phyloP scores from a whole-genome alignment of 2,888 invertebrate genomes.

The Metellina segmentata region DNA sequence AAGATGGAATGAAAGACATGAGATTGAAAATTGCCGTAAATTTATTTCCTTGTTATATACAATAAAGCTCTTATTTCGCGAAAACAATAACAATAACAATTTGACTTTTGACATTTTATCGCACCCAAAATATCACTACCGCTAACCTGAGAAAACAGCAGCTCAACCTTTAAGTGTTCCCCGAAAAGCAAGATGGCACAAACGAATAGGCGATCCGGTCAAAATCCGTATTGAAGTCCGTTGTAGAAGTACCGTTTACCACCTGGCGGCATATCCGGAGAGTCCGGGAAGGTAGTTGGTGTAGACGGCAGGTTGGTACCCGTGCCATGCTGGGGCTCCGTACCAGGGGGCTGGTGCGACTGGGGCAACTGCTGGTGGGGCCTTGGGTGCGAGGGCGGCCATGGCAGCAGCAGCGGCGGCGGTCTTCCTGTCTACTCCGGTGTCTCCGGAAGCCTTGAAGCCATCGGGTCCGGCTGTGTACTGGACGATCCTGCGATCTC shows the following conservation, averaged over 20 bases:
- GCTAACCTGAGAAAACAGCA: constrained; percentile 13
- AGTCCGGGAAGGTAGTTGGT: not conserved
- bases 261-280: constrained; percentile 28
- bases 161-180: not conserved
- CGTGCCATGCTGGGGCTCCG: constrained; percentile 14
- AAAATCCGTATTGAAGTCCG: not conserved
- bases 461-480: constrained; percentile 75
- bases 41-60: constrained; percentile 49
- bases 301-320: not conserved
- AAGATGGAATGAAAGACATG: too few species aligned
- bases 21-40: constrained; percentile 33
- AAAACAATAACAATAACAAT: not conserved
- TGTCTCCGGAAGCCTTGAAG: constrained; percentile 76
- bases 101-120: not conserved
- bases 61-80: constrained; percentile 9
- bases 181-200: not conserved
- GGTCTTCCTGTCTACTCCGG: constrained; percentile 76
- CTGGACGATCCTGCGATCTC: constrained; percentile 65
- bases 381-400: constrained; percentile 71
- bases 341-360: constrained; percentile 23
- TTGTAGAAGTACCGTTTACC: constrained; percentile 17
- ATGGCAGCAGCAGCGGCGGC: constrained; percentile 75
- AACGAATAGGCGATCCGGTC: not conserved
- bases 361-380: constrained; percentile 44
- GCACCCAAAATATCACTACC: constrained; percentile 33